Evolutionary conservation across 2,888 invertebrate species (phyloP).

Genomic region (Zeuzera pyrina): DNA sequence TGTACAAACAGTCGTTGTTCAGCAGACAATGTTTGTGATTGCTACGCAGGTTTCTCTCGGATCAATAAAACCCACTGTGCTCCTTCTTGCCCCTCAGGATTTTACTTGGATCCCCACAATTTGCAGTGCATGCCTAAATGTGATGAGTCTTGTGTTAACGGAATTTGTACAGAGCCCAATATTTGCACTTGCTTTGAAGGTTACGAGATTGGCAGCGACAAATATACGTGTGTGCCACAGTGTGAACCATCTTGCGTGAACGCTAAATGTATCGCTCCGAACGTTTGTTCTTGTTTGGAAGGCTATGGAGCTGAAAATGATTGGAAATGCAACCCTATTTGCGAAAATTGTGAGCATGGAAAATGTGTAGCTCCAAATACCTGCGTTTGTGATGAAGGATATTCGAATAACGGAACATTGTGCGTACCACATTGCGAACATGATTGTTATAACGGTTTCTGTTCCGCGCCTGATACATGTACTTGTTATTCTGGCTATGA

Average conservation of each 20-base stretch:
- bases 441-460: constrained; percentile 32
- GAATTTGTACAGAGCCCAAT: too few relatives aligned
- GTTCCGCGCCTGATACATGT: constrained; percentile 48
- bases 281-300: constrained; percentile 27
- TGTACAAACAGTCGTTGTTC: constrained; percentile 44
- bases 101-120: too few relatives aligned
- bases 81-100: too few relatives aligned
- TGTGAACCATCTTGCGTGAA: constrained; percentile 19
- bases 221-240: too few relatives aligned
- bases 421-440: constrained; percentile 29
- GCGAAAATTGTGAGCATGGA: constrained; percentile 35
- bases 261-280: constrained; percentile 32
- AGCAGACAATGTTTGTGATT: constrained; percentile 42
- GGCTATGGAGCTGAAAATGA: constrained; percentile 18
- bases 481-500: constrained; percentile 31
- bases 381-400: constrained; percentile 74
- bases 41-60: constrained; percentile 38
- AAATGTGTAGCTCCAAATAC: constrained; percentile 50
- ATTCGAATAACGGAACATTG: constrained; percentile 26
- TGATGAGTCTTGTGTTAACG: too few relatives aligned
- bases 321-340: constrained; percentile 14
- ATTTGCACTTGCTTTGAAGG: too few relatives aligned
- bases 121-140: too few relatives aligned
- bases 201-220: too few relatives aligned
- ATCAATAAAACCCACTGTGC: constrained; percentile 22